Evolutionary conservation across 2,113 vertebrate species (phyloP).

Genomic region (Atlantisia rogersi): DNA sequence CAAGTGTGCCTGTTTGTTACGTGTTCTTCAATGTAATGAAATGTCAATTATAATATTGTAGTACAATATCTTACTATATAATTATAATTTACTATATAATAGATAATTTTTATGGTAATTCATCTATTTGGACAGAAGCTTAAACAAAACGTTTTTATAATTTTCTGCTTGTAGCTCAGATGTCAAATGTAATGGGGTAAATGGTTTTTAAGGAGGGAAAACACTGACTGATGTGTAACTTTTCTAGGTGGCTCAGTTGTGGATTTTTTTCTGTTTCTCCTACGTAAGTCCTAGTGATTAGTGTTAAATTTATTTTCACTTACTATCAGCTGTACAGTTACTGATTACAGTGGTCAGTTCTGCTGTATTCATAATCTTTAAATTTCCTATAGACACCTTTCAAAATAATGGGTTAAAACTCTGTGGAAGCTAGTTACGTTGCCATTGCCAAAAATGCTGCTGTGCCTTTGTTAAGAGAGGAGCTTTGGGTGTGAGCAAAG

Average conservation of each 20-base stretch:
- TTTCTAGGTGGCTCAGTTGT: not conserved
- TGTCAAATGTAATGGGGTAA: not conserved
- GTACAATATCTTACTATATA: not conserved
- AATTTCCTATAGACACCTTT: not conserved
- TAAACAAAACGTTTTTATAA: not conserved
- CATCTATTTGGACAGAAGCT: not conserved
- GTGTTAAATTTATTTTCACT: not conserved
- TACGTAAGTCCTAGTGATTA: fast-evolving
- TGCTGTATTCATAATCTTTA: not conserved
- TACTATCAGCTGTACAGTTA: not conserved
- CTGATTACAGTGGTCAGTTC: not conserved
- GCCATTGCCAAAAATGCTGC: not conserved
- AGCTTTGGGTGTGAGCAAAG: not conserved
- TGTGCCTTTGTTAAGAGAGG: not conserved
- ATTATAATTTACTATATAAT: not conserved
- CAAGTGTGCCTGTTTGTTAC: not conserved
- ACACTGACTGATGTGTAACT: not conserved
- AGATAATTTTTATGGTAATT: not conserved
- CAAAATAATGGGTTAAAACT: not conserved
- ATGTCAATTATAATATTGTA: not conserved
- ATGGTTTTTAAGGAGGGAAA: not conserved
- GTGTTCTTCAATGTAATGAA: not conserved
- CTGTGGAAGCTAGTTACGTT: not conserved
- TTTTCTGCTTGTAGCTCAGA: not conserved
- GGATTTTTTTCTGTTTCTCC: not conserved